These are phyloP conservation scores for Holacanthus passer DNA, from an alignment of 2,113 vertebrate species.

Conservation along the genomic window DNA sequence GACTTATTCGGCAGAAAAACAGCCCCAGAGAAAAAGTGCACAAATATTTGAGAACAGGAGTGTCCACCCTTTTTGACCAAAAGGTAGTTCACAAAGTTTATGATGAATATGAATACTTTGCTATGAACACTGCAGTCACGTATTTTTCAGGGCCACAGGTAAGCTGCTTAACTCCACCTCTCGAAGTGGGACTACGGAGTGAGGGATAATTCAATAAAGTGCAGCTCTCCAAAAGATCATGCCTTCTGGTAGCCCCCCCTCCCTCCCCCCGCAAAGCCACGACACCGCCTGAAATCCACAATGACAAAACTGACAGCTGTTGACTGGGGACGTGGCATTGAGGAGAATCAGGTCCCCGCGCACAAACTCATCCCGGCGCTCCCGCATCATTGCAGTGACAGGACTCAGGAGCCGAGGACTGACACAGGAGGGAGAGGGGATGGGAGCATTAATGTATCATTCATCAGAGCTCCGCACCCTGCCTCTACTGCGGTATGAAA, in stretches of 20 bases:
- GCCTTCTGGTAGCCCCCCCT: slow-evolving; percentile 46
- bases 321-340: slow-evolving; percentile 67
- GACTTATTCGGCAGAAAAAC: no score
- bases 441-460: slow-evolving; percentile 78
- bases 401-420: slow-evolving; percentile 40
- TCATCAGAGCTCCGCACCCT: slow-evolving; percentile 72
- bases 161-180: slow-evolving; percentile 78
- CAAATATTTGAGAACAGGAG: no score
- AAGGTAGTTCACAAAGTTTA: no score
- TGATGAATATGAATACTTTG: slow-evolving; percentile 40
- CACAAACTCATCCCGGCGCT: slow-evolving; percentile 63
- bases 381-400: slow-evolving; percentile 72
- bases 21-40: background rate
- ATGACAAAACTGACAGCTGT: slow-evolving; percentile 79
- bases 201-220: slow-evolving; percentile 76
- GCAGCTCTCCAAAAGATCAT: slow-evolving; percentile 67
- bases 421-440: slow-evolving; percentile 41
- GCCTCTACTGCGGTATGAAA: slow-evolving; percentile 81
- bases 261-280: slow-evolving; percentile 32
- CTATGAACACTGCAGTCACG: slow-evolving; percentile 34
- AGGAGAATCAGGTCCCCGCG: slow-evolving; percentile 68
- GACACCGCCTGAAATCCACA: slow-evolving; percentile 73
- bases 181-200: slow-evolving; percentile 58
- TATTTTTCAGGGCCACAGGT: slow-evolving; percentile 66
- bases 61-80: no score